Conservation (phyloP, 2,888 invertebrate genomes). For the Druceiella hillmani region DNA sequence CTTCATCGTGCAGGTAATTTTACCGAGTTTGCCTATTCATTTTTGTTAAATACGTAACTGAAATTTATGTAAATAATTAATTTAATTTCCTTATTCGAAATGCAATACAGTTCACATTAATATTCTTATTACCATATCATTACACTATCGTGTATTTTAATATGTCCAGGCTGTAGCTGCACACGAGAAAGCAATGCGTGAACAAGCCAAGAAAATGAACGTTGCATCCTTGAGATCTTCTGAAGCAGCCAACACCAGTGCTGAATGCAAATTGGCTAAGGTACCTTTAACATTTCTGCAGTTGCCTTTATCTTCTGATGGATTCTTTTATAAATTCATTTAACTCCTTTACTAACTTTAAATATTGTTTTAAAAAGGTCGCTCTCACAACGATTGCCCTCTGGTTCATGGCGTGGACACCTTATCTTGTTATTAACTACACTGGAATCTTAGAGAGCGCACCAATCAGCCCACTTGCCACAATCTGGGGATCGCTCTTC, state of each 20-base stretch:
- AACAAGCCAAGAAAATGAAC: slow-evolving; percentile 93
- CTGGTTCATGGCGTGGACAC: slow-evolving; percentile 93
- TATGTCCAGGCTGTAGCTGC: slow-evolving; percentile 65
- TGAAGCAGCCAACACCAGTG: slow-evolving; percentile 71
- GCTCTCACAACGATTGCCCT: slow-evolving; percentile 85
- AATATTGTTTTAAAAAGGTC: slow-evolving; percentile 50
- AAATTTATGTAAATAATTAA: slow-evolving; percentile 6
- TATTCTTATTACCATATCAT: slow-evolving; percentile 5
- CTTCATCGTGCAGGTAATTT: slow-evolving; percentile 79
- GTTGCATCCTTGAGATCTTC: slow-evolving; percentile 80
- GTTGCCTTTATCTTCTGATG: no score
- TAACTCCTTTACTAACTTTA: no score
- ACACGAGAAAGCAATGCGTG: slow-evolving; percentile 82
- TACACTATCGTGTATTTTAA: slow-evolving; percentile 9
- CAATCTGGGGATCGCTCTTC: slow-evolving; percentile 87
- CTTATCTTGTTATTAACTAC: slow-evolving; percentile 78
- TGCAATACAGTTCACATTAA: background rate
- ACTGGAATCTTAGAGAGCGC: slow-evolving; percentile 71
- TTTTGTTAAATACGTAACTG: no score
- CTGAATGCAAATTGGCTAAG: slow-evolving; percentile 84
- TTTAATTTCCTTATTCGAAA: no score
- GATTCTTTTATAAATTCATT: no score
- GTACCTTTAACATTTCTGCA: no score
- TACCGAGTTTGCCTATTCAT: no score
- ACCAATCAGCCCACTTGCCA: slow-evolving; percentile 71